Base-by-base conservation (phyloP, 2,797 vertebrate genomes). In the Paratrypauchen microcephalus region DNA sequence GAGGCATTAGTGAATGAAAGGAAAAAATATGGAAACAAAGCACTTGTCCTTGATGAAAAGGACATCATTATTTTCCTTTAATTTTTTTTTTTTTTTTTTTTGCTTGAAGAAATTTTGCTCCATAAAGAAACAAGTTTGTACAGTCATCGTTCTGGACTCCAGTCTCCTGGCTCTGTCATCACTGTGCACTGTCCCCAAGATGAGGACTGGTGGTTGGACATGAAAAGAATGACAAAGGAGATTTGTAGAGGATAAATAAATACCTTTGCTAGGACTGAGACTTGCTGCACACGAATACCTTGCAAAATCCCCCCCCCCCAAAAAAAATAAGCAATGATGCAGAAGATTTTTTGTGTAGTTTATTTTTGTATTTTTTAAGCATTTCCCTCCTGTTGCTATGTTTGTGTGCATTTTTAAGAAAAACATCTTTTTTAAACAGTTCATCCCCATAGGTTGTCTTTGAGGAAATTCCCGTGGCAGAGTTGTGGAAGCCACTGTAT, bases 301-400 rank as follows among this genome's bases (percentile, higher is more conserved):
- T 78, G 66, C 73, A 81, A 89, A 91, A 89, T 78, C 83, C 84
- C 89, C 87, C 88, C 87, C n/a, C 24, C 24, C 24, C 1, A 26
- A 86, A 87, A 92, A 92, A 57, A 91, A 91, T 89, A 91, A 87
- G 91, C 87, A 85, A 89, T 77, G 90, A 89, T 28, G 88, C 91
- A 91, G 88, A 91, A 89, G 85, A 92, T 88, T 88, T 91, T 92
- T 91, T 92, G 90, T 93, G 91, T 93, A 92, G 92, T 94, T 94
- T 94, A 94, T 94, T 94, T 94, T 94, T 94, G 89, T 94, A 93
- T 93, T 93, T 93, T 93, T 92, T 91, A 91, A 91, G 83, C 86
- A 84, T 77, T 77, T 83, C 45, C 45, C 45, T 30, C 63, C 69
- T 61, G 32, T 75, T 83, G 81, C 72, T 86, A 83, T 88, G 86